Evolutionary conservation across 2,113 vertebrate genomes (phyloP).

Genomic region (Ceyx melanurus): DNA sequence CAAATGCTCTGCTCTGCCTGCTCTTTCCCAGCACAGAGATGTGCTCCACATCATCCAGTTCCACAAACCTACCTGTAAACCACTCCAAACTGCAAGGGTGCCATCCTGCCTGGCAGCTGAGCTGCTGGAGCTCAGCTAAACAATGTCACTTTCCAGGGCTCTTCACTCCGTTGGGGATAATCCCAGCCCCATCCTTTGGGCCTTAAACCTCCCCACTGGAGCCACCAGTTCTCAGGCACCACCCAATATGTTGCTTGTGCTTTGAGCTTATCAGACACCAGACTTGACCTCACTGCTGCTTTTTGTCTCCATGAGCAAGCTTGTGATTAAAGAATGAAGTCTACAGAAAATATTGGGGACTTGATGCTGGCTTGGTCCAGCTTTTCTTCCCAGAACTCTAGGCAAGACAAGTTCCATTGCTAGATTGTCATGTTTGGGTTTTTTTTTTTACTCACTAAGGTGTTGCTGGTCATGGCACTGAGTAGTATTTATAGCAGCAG

Average conservation of each 20-base stretch:
- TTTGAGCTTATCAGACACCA: background rate
- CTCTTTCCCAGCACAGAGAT: background rate
- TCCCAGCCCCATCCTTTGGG: background rate
- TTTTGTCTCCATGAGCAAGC: background rate
- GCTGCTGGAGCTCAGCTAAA: background rate
- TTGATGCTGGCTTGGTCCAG: background rate
- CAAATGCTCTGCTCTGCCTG: background rate
- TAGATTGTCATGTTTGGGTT: background rate
- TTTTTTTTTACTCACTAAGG: background rate
- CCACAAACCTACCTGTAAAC: background rate
- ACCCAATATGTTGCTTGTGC: background rate
- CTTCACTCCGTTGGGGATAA: background rate
- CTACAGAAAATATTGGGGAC: background rate
- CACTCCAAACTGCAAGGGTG: background rate
- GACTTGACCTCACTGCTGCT: background rate
- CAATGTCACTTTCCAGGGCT: background rate
- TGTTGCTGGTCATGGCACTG: background rate
- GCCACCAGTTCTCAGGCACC: background rate
- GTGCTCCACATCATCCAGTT: background rate
- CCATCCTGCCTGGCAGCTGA: background rate
- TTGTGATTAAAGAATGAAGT: background rate
- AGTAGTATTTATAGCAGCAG: constrained; percentile 16
- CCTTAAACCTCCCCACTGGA: background rate
- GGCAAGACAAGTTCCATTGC: background rate
- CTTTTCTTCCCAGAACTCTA: background rate